Evolutionary conservation across 2,797 vertebrate genomes (phyloP).

Genomic region (Buceros bicornis): DNA sequence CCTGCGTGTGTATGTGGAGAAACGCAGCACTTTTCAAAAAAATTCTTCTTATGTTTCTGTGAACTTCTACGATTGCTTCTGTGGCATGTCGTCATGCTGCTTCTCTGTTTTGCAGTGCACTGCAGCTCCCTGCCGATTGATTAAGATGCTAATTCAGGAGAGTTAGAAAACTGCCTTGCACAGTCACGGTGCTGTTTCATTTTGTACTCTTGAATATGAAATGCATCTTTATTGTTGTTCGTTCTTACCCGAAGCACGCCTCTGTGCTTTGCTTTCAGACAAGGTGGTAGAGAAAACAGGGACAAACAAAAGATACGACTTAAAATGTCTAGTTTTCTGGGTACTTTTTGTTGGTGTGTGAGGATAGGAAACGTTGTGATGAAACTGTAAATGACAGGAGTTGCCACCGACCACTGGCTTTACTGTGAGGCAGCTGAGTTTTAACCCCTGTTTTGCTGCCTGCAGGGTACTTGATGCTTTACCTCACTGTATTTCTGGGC

Average conservation of each 20-base stretch:
- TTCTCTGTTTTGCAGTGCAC: not conserved
- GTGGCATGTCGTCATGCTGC: not conserved
- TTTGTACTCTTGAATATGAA: not conserved
- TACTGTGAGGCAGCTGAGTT: not conserved
- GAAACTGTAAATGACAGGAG: not conserved
- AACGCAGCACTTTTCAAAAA: not conserved
- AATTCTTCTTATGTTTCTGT: not conserved
- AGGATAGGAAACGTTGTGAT: not conserved
- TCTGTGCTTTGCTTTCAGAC: not conserved
- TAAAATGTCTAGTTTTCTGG: not conserved
- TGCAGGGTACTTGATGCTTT: not conserved
- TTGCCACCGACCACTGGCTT: not conserved
- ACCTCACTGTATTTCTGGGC: not conserved
- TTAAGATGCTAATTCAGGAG: constrained; percentile 57
- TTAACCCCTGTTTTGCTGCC: not conserved
- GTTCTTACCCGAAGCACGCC: not conserved
- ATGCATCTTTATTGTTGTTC: not conserved
- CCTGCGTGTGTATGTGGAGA: not conserved
- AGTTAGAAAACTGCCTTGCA: constrained; percentile 46
- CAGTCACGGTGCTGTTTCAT: constrained; percentile 18
- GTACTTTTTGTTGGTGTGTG: not conserved
- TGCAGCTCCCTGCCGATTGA: constrained; percentile 52
- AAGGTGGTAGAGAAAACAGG: not conserved
- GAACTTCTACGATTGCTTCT: constrained; percentile 44
- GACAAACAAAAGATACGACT: not conserved